Evolutionary conservation across 2,888 invertebrate species (phyloP), one percentile per base, ranked within the genome.

Genomic region (Busseola fusca): DNA sequence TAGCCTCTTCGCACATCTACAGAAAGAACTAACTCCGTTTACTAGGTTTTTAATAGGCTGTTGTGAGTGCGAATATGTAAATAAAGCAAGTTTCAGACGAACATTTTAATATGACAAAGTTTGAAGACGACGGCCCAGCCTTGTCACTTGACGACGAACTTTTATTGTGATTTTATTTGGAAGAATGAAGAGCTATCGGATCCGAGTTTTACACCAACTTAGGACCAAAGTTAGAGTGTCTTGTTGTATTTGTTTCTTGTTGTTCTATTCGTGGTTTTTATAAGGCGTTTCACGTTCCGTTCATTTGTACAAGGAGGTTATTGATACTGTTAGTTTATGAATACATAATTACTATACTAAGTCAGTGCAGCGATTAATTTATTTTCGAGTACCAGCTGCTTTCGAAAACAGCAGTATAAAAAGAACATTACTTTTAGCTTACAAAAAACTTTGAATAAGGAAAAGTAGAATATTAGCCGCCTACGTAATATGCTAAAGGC

Each of bases 81-180:
- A 89, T 87, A 85, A 76, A 78, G 74, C 64, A 82, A 85, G 85
- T 85, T 87, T 45, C 72, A 76, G 84, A 80, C 77, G 82, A 87
- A 89, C 84, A 88, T 86, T 89, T 86, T 86, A 86, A 87, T 86
- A 87, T 84, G 83, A 82, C 84, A 82, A 90, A 90, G 84, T 91
- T 87, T 77, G 78, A 74, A 81, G 71, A 60, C 78, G 74, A 71
- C 70, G 69, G 58, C 77, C 69, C 66, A 66, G 71, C 65, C 70
- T 69, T 48, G 56, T 64, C 72, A 65, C 71, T 83, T 77, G 65
- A 78, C 75, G 83, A 72, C 68, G 73, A 88, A 89, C 80, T 91
- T 91, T 88, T 87, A 88, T 87, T 87, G 85, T 87, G 82, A 85
- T 84, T 87, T 83, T 83, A 83, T 79, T 76, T 77, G 76, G 67